These are phyloP conservation scores for Drosophila rubida DNA, from an alignment of 2,888 invertebrate species.

Conservation along the genomic window DNA sequence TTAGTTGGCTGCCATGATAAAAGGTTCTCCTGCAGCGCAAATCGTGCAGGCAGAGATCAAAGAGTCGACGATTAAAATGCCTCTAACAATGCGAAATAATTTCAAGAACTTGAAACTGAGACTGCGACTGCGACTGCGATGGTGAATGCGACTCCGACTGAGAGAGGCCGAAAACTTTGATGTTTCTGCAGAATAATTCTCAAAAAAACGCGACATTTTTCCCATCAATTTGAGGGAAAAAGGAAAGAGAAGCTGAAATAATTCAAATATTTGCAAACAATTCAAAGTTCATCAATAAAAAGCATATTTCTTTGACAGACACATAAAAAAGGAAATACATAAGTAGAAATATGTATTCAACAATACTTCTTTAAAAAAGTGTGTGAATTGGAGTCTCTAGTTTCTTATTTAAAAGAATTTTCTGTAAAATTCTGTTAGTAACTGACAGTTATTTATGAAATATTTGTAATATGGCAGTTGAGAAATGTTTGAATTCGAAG, in stretches of 20 bases:
- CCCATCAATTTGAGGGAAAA: conserved; percentile 1
- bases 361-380: not conserved
- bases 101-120: conserved; percentile 16
- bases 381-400: too few relatives aligned
- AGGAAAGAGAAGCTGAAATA: not conserved
- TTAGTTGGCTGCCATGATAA: conserved; percentile 33
- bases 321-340: not conserved
- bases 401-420: too few relatives aligned
- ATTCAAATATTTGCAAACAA: not conserved
- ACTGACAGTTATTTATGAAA: not conserved
- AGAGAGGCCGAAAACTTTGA: conserved; percentile 1
- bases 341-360: not conserved
- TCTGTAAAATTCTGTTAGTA: too few relatives aligned
- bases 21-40: conserved; percentile 21
- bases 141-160: not conserved
- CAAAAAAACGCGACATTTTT: conserved; percentile 6
- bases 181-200: conserved; percentile 13
- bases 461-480: not conserved
- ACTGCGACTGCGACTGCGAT: not conserved
- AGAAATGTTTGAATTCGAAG: not conserved
- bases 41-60: conserved; percentile 60
- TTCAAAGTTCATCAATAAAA: not conserved
- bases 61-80: conserved; percentile 69
- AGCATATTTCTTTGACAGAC: not conserved
- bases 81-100: conserved; percentile 31